These are phyloP conservation scores for Brachionus sp. DNA, from an alignment of 1,140 invertebrate genomes.

Conservation along the genomic window DNA sequence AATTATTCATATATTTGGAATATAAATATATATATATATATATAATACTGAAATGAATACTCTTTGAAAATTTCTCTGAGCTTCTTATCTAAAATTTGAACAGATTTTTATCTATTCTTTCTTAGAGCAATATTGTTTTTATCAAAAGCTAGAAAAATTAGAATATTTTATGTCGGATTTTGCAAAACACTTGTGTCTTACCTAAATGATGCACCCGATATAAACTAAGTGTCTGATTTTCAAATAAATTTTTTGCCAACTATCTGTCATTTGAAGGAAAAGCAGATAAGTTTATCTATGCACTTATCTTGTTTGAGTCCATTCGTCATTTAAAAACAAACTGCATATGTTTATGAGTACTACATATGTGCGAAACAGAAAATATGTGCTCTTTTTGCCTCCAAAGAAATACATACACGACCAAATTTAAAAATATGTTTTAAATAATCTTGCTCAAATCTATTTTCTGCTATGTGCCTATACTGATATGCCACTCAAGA, in stretches of 20 bases:
- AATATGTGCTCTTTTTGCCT: neutral
- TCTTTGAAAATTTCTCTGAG: neutral
- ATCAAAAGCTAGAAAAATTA: neutral
- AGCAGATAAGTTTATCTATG: conserved; percentile 8
- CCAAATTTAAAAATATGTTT: neutral
- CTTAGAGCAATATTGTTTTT: neutral
- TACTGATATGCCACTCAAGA: neutral
- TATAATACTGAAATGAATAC: neutral
- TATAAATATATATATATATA: too few species aligned
- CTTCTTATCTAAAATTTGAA: conserved; percentile 6
- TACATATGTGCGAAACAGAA: neutral
- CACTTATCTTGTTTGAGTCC: neutral
- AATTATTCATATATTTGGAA: neutral
- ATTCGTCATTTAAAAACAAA: conserved; percentile 31
- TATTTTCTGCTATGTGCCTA: neutral
- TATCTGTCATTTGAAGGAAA: conserved; percentile 17
- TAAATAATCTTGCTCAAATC: neutral
- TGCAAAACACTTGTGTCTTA: neutral
- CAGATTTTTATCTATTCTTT: conserved; percentile 14
- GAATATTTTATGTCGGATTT: conserved; percentile 25
- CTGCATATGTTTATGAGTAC: neutral
- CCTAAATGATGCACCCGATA: neutral
- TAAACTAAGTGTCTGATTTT: conserved; percentile 4
- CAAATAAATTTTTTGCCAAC: neutral
- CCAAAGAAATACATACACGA: neutral